Evolutionary conservation across 2,797 vertebrate genomes (phyloP).

Genomic region (Anisognathus igniventris): DNA sequence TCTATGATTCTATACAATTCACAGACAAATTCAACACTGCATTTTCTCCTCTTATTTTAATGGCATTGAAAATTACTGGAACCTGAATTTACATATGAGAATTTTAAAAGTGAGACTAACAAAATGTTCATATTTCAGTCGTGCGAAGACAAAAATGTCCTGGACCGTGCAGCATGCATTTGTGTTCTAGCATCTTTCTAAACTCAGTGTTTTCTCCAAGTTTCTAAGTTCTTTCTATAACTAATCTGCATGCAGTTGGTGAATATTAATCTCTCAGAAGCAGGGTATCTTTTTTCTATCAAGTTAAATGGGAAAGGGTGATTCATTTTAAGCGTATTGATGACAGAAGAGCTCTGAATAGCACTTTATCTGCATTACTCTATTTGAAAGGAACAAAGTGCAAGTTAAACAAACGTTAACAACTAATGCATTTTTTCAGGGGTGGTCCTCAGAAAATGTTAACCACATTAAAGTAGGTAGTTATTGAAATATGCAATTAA

Average conservation of each 20-base stretch:
- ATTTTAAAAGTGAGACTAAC: not conserved
- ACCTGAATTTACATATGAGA: not conserved
- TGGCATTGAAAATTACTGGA: not conserved
- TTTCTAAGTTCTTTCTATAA: not conserved
- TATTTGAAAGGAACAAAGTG: conserved; percentile 54
- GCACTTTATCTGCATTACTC: conserved; percentile 25
- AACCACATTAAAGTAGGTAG: conserved; percentile 26
- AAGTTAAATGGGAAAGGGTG: conserved; percentile 27
- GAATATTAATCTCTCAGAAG: conserved; percentile 5
- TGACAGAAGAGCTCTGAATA: conserved; percentile 43
- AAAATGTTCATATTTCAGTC: not conserved
- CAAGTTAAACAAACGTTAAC: conserved; percentile 61
- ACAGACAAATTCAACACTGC: not conserved
- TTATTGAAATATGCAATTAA: conserved; percentile 66
- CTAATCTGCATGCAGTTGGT: not conserved
- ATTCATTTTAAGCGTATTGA: conserved; percentile 27
- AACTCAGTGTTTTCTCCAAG: not conserved
- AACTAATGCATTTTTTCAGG: conserved; percentile 41
- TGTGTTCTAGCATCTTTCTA: conserved; percentile 12
- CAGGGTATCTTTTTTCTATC: not conserved
- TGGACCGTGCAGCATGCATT: not conserved
- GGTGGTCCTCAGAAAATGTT: conserved; percentile 29
- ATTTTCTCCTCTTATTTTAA: not conserved
- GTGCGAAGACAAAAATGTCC: not conserved
- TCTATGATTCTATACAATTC: not conserved